Evolutionary conservation across 2,113 vertebrate genomes (phyloP), one percentile per base, ranked within the genome.

Genomic region (Sinocyclocheilus rhinocerous): DNA sequence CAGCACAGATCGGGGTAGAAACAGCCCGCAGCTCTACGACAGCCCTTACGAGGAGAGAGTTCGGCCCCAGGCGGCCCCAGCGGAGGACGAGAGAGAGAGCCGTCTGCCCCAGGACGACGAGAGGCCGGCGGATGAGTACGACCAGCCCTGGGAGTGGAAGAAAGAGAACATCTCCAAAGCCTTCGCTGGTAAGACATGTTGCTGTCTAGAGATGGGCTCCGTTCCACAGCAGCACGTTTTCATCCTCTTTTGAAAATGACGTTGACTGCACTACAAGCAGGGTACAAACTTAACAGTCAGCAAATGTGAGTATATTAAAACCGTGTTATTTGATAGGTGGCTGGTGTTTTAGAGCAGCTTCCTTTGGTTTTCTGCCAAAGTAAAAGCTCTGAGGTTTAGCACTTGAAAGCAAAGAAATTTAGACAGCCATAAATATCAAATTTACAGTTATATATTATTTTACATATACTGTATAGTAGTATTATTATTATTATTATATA

Each of bases 101-200:
- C 95, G 95, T 88, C 95, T 99, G 87, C 98, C 98, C 70, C 98
- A 98, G 90, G 97, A 99, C 0, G 98, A 99, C 0, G 97, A 98
- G 93, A 96, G 98, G 94, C 97, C 98, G 0, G 96, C 97, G 0
- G 97, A 99, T 16, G 98, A 99, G 79, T 99, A 99, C 1, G 98
- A 99, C 93, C 98, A 99, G 91, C 98, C 98, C 0, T 99, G 98
- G 98, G 98, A 99, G 88, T 99, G 98, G 98, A 99, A 98, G 92
- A 98, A 97, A 90, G 96, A 98, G 13, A 92, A 97, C 94, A 93
- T 96, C 95, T 94, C 97, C 91, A 91, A 97, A 87, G 96, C 96
- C 57, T 93, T 99, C 33, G 96, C 98, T 93, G 98, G 98, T 99
- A 93, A 87, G 63, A 22, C 1, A 1, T 55, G 15, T 6, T 55